A percentile compares a stretch with the other conserved stretches of the same genome.
Evolutionary conservation across 37 sponge, comb jelly and placozoan species (phyloP).

Genomic region (Halichondria panicea): DNA sequence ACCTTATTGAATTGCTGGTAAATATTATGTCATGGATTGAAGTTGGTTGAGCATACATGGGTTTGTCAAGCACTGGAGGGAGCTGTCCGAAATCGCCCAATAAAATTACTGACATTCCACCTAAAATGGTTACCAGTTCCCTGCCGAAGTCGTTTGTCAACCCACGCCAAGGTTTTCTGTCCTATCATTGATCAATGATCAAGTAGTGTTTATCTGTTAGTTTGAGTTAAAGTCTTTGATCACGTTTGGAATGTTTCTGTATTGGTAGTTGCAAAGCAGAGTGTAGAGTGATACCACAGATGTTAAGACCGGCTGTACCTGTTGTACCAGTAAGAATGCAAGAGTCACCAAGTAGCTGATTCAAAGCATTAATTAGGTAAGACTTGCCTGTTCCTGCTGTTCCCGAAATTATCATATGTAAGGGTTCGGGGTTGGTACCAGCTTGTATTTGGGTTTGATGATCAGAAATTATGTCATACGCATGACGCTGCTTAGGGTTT

Average conservation of each 20-base stretch:
- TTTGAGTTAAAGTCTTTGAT: constrained; percentile 14
- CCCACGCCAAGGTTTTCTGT: constrained; percentile 2
- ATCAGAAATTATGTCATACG: neutral
- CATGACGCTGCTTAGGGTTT: neutral
- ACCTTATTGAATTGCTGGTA: constrained; percentile 13
- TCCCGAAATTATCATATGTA: constrained; percentile 28
- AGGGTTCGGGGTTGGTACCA: neutral
- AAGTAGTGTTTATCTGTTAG: constrained; percentile 14
- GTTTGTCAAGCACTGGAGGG: constrained; percentile 40
- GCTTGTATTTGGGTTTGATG: neutral
- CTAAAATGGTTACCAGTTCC: constrained; percentile 4
- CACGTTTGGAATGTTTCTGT: neutral
- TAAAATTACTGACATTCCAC: constrained; percentile 16
- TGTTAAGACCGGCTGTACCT: constrained; percentile 35
- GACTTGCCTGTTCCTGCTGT: constrained; percentile 40
- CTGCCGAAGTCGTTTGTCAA: constrained; percentile 34
- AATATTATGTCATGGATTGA: neutral
- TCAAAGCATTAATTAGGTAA: constrained; percentile 25
- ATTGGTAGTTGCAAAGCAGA: constrained; percentile 17
- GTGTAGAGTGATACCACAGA: constrained; percentile 42
- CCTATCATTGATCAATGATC: constrained; percentile 61
- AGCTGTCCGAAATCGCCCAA: constrained; percentile 53
- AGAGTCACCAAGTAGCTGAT: neutral
- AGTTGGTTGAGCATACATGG: constrained; percentile 8
- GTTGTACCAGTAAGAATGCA: constrained; percentile 20